phyloP scores from a whole-genome alignment of 1,140 invertebrate genomes.

The Ephestia elutella region DNA sequence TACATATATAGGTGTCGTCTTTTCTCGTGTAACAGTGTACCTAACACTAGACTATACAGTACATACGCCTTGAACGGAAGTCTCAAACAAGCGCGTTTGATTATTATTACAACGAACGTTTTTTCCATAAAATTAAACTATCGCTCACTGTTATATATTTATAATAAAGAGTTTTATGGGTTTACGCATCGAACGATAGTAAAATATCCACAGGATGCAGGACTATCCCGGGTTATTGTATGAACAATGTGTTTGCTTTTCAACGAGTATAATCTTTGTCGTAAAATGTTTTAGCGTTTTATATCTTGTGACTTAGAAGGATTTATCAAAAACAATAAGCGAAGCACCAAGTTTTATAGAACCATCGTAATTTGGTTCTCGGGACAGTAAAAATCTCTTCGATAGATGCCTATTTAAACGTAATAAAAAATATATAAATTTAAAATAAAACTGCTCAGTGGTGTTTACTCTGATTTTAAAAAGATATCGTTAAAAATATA shows the following conservation, averaged over 20 bases:
- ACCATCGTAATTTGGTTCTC: not conserved
- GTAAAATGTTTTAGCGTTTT: slow-evolving; percentile 18
- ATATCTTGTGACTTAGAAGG: not conserved
- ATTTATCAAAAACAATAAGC: slow-evolving; percentile 4
- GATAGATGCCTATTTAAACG: not conserved
- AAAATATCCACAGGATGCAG: slow-evolving; percentile 31
- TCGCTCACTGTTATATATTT: slow-evolving; percentile 27
- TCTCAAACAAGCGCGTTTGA: slow-evolving; percentile 17
- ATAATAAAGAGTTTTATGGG: slow-evolving; percentile 36
- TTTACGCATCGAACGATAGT: slow-evolving; percentile 27
- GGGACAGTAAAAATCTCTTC: not conserved
- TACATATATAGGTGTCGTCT: no score
- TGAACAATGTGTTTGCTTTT: slow-evolving; percentile 30
- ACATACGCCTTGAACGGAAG: slow-evolving; percentile 16
- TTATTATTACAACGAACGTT: slow-evolving; percentile 30
- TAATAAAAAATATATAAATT: no score
- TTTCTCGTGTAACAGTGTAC: not conserved
- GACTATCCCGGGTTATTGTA: slow-evolving; percentile 14
- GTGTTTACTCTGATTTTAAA: no score
- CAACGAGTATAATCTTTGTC: slow-evolving; percentile 16
- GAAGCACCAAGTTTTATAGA: slow-evolving; percentile 3
- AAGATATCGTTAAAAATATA: no score
- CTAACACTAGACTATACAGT: not conserved
- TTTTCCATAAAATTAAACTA: slow-evolving; percentile 32
- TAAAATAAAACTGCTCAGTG: no score